Conservation (phyloP, 2,113 vertebrate species). For the Ranitomeya imitator region DNA sequence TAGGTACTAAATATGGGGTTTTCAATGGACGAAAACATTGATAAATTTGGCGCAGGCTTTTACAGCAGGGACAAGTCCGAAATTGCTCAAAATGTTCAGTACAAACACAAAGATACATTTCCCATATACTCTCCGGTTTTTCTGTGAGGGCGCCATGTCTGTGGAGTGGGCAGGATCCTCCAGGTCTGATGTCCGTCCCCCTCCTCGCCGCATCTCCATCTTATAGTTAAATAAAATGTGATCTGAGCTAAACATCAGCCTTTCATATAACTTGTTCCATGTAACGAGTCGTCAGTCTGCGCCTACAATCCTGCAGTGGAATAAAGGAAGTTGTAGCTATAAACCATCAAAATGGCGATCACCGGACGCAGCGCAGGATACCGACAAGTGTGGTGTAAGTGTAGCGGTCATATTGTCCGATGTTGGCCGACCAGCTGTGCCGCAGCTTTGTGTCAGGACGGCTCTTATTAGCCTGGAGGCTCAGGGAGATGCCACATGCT, state of each 20-base stretch:
- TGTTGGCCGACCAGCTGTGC: conserved; percentile 25
- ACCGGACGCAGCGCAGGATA: conserved; percentile 1
- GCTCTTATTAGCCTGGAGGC: conserved; percentile 16
- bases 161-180: too few species aligned
- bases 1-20: too few species aligned
- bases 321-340: background rate
- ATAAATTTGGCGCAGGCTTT: too few species aligned
- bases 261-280: background rate
- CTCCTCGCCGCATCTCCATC: background rate
- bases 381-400: background rate
- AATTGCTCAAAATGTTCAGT: too few species aligned
- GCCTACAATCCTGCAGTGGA: background rate
- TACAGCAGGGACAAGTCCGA: too few species aligned
- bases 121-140: too few species aligned
- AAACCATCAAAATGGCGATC: background rate
- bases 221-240: too few species aligned
- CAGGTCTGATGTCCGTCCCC: too few species aligned
- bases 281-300: background rate
- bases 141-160: too few species aligned
- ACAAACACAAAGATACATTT: background rate
- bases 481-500: conserved; percentile 15
- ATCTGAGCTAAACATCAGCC: background rate
- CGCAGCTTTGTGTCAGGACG: conserved; percentile 3
- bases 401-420: background rate
- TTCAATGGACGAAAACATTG: too few species aligned